Conservation (phyloP, 2,797 vertebrate species). For the Pagetopsis macropterus region DNA sequence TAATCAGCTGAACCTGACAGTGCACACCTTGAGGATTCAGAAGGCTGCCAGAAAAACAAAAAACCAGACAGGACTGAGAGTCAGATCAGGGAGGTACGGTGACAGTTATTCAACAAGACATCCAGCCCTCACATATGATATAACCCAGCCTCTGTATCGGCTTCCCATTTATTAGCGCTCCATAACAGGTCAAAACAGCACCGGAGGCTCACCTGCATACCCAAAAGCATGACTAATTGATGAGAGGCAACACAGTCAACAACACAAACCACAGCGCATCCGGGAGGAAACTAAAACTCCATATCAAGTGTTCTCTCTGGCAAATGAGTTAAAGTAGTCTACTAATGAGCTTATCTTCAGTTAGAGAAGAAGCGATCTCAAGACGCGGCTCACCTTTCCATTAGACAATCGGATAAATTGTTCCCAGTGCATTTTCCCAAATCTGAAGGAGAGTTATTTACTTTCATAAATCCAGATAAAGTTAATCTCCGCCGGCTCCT, state of each 20-base stretch:
- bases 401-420: slow-evolving; percentile 78
- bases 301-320: not conserved
- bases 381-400: slow-evolving; percentile 77
- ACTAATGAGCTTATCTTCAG: no score
- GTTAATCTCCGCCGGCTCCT: not conserved
- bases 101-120: no score
- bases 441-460: not conserved
- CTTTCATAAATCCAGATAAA: slow-evolving; percentile 46
- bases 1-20: slow-evolving; percentile 24
- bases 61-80: not conserved
- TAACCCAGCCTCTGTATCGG: not conserved
- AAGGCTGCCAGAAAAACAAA: not conserved
- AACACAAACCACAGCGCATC: slow-evolving; percentile 27
- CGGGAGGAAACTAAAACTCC: slow-evolving; percentile 2
- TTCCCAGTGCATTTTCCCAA: slow-evolving; percentile 83
- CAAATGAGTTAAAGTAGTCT: not conserved
- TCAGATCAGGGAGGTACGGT: not conserved
- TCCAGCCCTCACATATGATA: slow-evolving; percentile 4
- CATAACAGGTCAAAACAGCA: slow-evolving; percentile 35
- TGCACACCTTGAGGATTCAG: not conserved
- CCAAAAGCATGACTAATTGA: slow-evolving; percentile 58
- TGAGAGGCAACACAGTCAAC: slow-evolving; percentile 44
- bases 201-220: slow-evolving; percentile 37
- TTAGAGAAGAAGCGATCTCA: not conserved
- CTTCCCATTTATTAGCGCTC: not conserved